Evolutionary conservation across 2,888 invertebrate genomes (phyloP).

Genomic region (Cyclophora punctaria): DNA sequence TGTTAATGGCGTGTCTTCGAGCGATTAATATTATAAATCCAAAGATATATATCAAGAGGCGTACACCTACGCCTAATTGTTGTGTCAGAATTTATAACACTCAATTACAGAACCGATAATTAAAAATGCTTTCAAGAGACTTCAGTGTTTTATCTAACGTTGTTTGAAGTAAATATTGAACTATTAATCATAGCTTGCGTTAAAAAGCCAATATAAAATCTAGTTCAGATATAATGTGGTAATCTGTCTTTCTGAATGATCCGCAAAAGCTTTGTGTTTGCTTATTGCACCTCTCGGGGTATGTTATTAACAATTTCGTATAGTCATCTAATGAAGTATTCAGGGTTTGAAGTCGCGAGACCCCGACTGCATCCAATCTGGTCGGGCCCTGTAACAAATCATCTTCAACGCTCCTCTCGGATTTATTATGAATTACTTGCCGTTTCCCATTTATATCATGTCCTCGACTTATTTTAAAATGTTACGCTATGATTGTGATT

Average conservation of each 20-base stretch:
- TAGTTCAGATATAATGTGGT: constrained; percentile 6
- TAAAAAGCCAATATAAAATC: background rate
- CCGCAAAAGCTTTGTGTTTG: constrained; percentile 41
- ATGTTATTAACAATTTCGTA: constrained; percentile 49
- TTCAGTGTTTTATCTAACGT: too few relatives aligned
- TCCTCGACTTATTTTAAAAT: constrained; percentile 32
- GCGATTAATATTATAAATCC: constrained; percentile 37
- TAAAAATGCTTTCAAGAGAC: background rate
- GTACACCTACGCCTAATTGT: constrained; percentile 1
- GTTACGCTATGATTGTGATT: constrained; percentile 35
- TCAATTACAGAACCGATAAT: background rate
- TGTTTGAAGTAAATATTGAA: too few relatives aligned
- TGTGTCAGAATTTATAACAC: background rate
- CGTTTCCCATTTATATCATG: constrained; percentile 35
- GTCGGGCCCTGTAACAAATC: constrained; percentile 50
- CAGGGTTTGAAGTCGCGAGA: constrained; percentile 34
- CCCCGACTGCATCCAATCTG: constrained; percentile 28
- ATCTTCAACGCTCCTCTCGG: constrained; percentile 40
- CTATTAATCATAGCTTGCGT: too few relatives aligned
- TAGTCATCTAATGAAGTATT: constrained; percentile 71
- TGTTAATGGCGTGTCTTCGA: constrained; percentile 38
- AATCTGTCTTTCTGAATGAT: constrained; percentile 22
- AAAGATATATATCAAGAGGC: constrained; percentile 29
- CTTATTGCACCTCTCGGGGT: constrained; percentile 36
- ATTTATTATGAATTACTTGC: constrained; percentile 45